Percentiles rank a stretch among this genome's conserved stretches.
Conservation (phyloP, 2,888 invertebrate species). For the Macrophya alboannulata region DNA sequence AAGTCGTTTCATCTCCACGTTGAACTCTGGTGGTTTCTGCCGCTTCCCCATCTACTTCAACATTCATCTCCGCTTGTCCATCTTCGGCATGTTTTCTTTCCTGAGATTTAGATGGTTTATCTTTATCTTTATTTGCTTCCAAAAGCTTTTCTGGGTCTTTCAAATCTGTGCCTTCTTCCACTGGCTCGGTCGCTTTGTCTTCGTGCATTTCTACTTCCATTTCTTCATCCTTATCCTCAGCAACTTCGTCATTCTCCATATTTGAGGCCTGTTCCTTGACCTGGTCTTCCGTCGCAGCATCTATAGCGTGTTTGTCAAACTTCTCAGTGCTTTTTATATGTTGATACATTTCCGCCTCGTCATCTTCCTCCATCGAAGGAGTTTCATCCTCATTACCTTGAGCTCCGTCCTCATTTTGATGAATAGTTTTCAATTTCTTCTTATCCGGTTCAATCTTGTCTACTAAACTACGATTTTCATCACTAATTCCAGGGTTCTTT, state of each 20-base stretch:
- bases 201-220: constrained; percentile 66
- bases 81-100: constrained; percentile 79
- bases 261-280: constrained; percentile 86
- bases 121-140: constrained; percentile 76
- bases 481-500: constrained; percentile 88
- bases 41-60: constrained; percentile 89
- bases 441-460: constrained; percentile 85
- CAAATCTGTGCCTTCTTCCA: constrained; percentile 70
- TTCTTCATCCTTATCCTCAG: constrained; percentile 80
- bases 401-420: constrained; percentile 80
- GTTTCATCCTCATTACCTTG: constrained; percentile 80
- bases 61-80: constrained; percentile 81
- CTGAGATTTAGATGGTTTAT: constrained; percentile 73
- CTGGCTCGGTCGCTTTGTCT: constrained; percentile 81
- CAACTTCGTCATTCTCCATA: constrained; percentile 84
- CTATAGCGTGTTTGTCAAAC: constrained; percentile 88
- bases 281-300: constrained; percentile 92
- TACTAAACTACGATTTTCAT: constrained; percentile 88
- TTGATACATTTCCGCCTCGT: constrained; percentile 86
- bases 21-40: constrained; percentile 86
- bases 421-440: constrained; percentile 84
- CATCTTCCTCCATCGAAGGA: constrained; percentile 80
- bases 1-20: constrained; percentile 88
- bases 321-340: constrained; percentile 92
- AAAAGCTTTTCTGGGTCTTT: constrained; percentile 81